A percentile compares a stretch with the other conserved stretches of the same genome.
phyloP scores from a whole-genome alignment of 2,797 vertebrate genomes.

The Acanthiza pusilla region DNA sequence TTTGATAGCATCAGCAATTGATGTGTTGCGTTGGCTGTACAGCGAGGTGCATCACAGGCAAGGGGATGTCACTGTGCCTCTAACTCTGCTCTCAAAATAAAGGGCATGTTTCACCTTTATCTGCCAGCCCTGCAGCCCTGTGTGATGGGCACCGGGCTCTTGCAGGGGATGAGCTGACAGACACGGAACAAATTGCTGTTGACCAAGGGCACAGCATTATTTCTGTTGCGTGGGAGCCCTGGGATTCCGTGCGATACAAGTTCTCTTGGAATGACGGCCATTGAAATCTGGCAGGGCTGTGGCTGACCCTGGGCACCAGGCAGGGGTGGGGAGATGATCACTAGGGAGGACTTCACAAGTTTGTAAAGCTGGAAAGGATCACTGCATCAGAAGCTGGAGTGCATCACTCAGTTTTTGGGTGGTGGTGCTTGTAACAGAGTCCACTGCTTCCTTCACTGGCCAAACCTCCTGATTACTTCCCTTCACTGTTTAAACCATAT shows the following conservation, averaged over 20 bases:
- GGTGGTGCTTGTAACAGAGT: background rate
- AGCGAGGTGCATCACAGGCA: background rate
- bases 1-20: conserved; percentile 54
- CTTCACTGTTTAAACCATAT: accelerated
- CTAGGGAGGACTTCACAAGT: background rate
- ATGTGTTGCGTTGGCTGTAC: background rate
- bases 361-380: background rate
- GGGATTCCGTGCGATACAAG: background rate
- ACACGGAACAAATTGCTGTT: background rate
- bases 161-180: background rate
- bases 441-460: background rate
- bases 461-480: background rate
- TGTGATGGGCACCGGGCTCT: background rate
- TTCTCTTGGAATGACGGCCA: background rate
- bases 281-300: background rate
- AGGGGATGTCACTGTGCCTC: background rate
- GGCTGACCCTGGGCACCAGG: background rate
- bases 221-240: background rate
- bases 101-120: background rate
- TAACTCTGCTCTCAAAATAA: background rate
- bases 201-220: background rate
- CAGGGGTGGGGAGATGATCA: background rate
- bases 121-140: background rate
- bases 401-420: background rate
- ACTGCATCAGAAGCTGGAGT: background rate